These are phyloP conservation scores for Meriones psammophilus DNA, from an alignment of 2,797 vertebrate genomes.

Conservation along the genomic window DNA sequence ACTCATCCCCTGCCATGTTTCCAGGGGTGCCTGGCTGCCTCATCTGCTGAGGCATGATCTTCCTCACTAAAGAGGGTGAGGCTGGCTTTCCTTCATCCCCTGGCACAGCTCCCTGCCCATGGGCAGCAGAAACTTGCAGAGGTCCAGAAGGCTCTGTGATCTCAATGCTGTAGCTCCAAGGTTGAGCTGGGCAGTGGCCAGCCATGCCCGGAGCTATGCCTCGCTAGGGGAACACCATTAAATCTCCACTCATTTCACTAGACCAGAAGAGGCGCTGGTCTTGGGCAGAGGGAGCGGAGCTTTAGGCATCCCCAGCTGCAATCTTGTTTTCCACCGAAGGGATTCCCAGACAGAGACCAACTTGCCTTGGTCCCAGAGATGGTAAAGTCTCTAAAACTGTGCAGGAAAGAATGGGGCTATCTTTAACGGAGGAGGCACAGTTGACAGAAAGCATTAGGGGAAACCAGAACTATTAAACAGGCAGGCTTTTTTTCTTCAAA, in stretches of 20 bases:
- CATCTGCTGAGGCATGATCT: no score
- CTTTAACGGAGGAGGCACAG: background rate
- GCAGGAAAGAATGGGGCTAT: background rate
- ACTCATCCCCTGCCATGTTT: background rate
- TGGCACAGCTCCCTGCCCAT: fast-evolving
- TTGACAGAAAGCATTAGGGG: background rate
- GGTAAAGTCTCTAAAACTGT: background rate
- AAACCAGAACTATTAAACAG: background rate
- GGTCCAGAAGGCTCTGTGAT: background rate
- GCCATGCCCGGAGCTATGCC: background rate
- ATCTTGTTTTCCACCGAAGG: background rate
- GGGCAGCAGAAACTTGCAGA: background rate
- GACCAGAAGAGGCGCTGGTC: background rate
- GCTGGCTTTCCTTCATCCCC: background rate
- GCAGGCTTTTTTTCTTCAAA: background rate
- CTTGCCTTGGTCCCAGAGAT: background rate
- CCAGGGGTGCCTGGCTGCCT: background rate
- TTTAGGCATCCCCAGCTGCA: background rate
- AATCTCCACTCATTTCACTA: background rate
- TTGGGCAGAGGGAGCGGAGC: background rate
- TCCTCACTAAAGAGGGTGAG: background rate
- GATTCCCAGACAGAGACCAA: background rate
- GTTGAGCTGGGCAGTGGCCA: background rate
- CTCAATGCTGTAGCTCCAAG: background rate
- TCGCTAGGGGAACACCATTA: background rate